phyloP scores from a whole-genome alignment of 2,797 vertebrate species.

The Phataginus tetradactyla region DNA sequence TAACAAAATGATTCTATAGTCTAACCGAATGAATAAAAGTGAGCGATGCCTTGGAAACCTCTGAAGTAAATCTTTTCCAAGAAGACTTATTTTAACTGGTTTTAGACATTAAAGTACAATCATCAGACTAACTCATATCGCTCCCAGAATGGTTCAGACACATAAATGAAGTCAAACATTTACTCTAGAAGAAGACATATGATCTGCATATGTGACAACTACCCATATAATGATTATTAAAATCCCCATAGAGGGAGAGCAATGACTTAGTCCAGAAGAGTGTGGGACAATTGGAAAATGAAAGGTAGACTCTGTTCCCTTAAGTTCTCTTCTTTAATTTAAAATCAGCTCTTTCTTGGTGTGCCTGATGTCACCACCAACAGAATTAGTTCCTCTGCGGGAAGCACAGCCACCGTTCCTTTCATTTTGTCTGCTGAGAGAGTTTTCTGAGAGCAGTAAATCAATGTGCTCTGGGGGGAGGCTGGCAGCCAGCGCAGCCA shows the following conservation, averaged over 20 bases:
- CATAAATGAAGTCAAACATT: not conserved
- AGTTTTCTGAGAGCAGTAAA: not conserved
- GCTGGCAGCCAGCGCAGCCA: not conserved
- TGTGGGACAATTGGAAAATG: not conserved
- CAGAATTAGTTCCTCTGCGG: not conserved
- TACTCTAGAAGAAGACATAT: not conserved
- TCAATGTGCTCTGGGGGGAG: not conserved
- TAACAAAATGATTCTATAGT: not conserved
- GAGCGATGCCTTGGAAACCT: not conserved
- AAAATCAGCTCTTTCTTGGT: not conserved
- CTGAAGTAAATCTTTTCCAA: not conserved
- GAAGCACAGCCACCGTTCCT: fast-evolving
- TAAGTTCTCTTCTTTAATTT: not conserved
- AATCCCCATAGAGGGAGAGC: not conserved
- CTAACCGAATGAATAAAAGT: not conserved
- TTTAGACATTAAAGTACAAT: not conserved
- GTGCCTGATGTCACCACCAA: not conserved
- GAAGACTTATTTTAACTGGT: not conserved
- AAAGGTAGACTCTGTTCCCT: not conserved
- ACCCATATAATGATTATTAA: not conserved
- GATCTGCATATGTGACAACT: not conserved
- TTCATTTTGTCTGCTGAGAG: not conserved
- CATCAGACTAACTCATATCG: not conserved
- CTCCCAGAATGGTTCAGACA: not conserved
- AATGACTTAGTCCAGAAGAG: not conserved